Percentiles rank a stretch among this genome's conserved stretches.
These are phyloP conservation scores for Oncorhynchus keta DNA, from an alignment of 2,113 vertebrate genomes.

Conservation along the genomic window DNA sequence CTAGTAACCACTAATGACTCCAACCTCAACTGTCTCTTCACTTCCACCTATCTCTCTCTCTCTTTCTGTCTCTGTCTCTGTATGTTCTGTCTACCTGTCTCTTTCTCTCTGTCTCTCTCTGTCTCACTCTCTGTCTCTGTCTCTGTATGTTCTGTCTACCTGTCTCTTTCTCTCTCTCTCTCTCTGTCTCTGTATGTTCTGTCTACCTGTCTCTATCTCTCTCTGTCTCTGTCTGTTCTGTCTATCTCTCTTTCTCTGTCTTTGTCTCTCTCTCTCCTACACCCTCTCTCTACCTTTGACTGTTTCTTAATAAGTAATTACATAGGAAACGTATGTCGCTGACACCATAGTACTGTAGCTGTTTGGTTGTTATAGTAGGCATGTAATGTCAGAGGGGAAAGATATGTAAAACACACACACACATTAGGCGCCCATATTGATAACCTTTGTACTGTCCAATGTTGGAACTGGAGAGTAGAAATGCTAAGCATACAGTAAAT, in stretches of 20 bases:
- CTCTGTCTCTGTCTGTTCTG: not conserved
- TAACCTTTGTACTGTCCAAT: constrained; percentile 42
- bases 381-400: not conserved
- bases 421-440: constrained; percentile 12
- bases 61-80: not conserved
- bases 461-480: constrained; percentile 34
- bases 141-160: too few species aligned
- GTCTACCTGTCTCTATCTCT: too few species aligned
- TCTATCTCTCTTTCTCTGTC: too few species aligned
- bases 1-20: too few species aligned
- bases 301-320: not conserved
- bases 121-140: not conserved
- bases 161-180: too few species aligned
- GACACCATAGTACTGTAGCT: not conserved
- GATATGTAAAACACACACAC: not conserved
- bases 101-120: too few species aligned
- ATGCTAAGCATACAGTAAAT: constrained; percentile 41
- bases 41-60: not conserved
- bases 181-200: not conserved
- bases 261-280: not conserved
- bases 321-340: not conserved
- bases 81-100: not conserved
- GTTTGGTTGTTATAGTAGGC: not conserved
- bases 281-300: not conserved
- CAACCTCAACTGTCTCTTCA: too few species aligned